phyloP scores from a whole-genome alignment of 53 echinoderm and acorn worm species.

The Apostichopus leukothele region DNA sequence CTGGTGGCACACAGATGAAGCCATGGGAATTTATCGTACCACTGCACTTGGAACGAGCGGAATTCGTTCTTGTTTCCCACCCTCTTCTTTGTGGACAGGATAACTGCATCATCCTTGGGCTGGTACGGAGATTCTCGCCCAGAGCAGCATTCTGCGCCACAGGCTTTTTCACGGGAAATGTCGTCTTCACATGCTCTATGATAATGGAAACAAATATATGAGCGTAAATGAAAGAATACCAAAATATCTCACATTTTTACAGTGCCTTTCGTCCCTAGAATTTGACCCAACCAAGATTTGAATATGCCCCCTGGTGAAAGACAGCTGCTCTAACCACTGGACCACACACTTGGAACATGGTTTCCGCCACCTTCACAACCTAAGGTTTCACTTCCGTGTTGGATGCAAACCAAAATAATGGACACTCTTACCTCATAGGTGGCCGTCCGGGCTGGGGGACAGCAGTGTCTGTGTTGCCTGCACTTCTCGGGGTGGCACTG shows the following conservation, averaged over 20 bases:
- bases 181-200: background rate
- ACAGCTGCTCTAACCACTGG: no score
- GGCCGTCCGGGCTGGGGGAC: no score
- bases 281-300: no score
- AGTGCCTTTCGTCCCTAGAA: background rate
- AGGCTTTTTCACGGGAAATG: background rate
- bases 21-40: conserved; percentile 40
- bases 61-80: conserved; percentile 40
- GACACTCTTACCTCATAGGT: no score
- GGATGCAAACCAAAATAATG: no score
- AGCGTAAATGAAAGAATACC: background rate
- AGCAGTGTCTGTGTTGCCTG: no score
- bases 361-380: no score
- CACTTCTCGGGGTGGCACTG: no score
- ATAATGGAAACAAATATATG: background rate
- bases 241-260: background rate
- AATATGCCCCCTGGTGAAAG: no score
- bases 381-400: no score
- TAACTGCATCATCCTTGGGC: conserved; percentile 18
- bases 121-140: conserved; percentile 34
- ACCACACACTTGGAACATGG: no score
- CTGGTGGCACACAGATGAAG: conserved; percentile 29
- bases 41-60: conserved; percentile 3
- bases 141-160: conserved; percentile 20
- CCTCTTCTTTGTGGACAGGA: background rate